Conservation (phyloP, 2,113 vertebrate genomes). For the Channa maculata region DNA sequence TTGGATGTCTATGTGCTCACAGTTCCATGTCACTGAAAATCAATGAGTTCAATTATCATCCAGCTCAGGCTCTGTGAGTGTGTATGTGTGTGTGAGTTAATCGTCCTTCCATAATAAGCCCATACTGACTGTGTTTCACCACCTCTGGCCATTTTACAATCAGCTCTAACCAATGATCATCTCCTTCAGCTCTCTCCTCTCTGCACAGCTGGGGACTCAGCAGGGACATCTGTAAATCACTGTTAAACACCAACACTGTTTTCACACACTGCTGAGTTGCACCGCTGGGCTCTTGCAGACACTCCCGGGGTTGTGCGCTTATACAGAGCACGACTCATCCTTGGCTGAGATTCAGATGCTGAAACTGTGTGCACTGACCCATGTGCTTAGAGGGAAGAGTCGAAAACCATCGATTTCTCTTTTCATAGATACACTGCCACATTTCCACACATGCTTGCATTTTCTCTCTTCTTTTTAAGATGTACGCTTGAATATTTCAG, state of each 20-base stretch:
- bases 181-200: neutral
- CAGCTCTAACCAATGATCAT: slow-evolving; percentile 27
- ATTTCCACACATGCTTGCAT: neutral
- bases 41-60: neutral
- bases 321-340: slow-evolving; percentile 10
- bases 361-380: slow-evolving; percentile 63
- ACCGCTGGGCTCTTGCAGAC: neutral
- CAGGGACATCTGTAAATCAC: slow-evolving; percentile 35
- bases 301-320: slow-evolving; percentile 14
- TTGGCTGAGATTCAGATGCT: slow-evolving; percentile 52
- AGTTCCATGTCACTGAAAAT: too few relatives aligned
- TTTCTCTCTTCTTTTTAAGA: neutral
- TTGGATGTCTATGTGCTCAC: too few relatives aligned
- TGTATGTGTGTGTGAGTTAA: slow-evolving; percentile 30
- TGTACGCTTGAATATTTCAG: slow-evolving; percentile 43
- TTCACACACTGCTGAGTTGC: slow-evolving; percentile 17
- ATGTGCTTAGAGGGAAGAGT: slow-evolving; percentile 34
- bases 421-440: slow-evolving; percentile 29
- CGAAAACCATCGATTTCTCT: slow-evolving; percentile 64
- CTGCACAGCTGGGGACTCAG: slow-evolving; percentile 2
- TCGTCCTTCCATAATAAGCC: slow-evolving; percentile 22
- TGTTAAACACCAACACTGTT: slow-evolving; percentile 32
- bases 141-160: slow-evolving; percentile 13
- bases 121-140: slow-evolving; percentile 5
- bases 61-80: neutral